phyloP scores from a whole-genome alignment of 2,888 invertebrate genomes.

The Eremobia ochroleuca region DNA sequence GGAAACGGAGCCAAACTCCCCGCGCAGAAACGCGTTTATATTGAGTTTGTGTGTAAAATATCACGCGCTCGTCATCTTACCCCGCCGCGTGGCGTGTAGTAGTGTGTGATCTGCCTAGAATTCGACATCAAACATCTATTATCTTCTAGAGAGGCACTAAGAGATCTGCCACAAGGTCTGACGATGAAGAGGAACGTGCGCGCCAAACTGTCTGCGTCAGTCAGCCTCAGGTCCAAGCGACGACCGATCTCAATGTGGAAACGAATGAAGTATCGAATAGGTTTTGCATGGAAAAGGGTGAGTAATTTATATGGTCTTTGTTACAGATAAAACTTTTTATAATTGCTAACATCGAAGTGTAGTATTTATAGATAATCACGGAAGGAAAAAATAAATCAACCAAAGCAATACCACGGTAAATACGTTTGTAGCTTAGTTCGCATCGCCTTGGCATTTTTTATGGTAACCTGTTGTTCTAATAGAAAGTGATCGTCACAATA shows the following conservation, averaged over 20 bases:
- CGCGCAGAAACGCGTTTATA: background rate
- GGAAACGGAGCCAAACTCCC: background rate
- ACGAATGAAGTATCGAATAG: constrained; percentile 90
- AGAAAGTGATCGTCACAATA: background rate
- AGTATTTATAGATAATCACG: no score
- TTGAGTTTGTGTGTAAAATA: background rate
- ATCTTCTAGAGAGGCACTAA: constrained; percentile 91
- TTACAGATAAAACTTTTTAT: background rate
- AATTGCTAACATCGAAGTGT: background rate
- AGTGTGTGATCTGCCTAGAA: background rate
- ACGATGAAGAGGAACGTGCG: constrained; percentile 93
- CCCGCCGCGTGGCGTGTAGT: background rate
- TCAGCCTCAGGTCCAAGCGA: constrained; percentile 90
- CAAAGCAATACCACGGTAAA: no score
- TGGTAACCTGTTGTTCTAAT: background rate
- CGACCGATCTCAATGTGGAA: constrained; percentile 90
- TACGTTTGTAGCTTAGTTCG: background rate
- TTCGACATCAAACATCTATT: background rate
- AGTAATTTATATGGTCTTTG: constrained; percentile 44
- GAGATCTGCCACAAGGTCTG: constrained; percentile 93
- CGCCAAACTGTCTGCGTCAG: constrained; percentile 91
- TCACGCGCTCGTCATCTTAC: background rate
- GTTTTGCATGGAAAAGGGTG: constrained; percentile 91
- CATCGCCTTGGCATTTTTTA: no score
- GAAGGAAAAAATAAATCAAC: background rate